These are phyloP conservation scores for Schizothorax lantsangensis DNA, from an alignment of 2,797 vertebrate genomes.

Conservation along the genomic window DNA sequence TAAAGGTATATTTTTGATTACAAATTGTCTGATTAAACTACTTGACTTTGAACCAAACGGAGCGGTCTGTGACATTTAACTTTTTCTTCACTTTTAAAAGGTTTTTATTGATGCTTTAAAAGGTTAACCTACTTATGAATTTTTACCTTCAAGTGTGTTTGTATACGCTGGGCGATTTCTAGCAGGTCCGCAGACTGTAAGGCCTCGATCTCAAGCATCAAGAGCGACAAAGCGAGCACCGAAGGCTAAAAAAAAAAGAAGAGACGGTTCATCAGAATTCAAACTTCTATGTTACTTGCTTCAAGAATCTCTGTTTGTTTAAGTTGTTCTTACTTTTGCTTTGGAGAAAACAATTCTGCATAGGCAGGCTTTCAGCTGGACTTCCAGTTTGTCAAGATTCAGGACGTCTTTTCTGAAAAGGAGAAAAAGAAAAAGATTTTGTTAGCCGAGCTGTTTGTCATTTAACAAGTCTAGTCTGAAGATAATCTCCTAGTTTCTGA, in stretches of 20 bases:
- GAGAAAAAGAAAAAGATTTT: conserved; percentile 57
- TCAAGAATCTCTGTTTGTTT: neutral
- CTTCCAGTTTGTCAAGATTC: conserved; percentile 94
- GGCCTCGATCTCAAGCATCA: conserved; percentile 89
- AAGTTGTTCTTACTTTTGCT: conserved; percentile 87
- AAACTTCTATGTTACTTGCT: neutral
- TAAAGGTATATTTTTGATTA: neutral
- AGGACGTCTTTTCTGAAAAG: conserved; percentile 85
- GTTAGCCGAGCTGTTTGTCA: conserved; percentile 9
- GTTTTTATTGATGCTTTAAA: neutral
- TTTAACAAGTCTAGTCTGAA: conserved; percentile 29
- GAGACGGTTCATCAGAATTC: neutral
- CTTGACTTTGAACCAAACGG: neutral
- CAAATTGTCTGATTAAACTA: conserved; percentile 9
- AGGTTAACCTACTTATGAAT: neutral
- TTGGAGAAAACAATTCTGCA: conserved; percentile 94
- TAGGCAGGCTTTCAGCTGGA: conserved; percentile 95
- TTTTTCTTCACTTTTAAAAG: neutral
- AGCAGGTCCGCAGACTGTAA: conserved; percentile 87
- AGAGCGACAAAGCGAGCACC: conserved; percentile 92
- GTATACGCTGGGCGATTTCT: conserved; percentile 88
- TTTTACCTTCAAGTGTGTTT: conserved; percentile 93
- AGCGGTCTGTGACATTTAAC: neutral
- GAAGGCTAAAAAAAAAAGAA: conserved; percentile 83
- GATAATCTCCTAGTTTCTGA: conserved; percentile 35